Percentiles rank a stretch among this genome's conserved stretches.
Evolutionary conservation across 2,797 vertebrate genomes (phyloP).

Genomic region (Gymnocypris eckloni): DNA sequence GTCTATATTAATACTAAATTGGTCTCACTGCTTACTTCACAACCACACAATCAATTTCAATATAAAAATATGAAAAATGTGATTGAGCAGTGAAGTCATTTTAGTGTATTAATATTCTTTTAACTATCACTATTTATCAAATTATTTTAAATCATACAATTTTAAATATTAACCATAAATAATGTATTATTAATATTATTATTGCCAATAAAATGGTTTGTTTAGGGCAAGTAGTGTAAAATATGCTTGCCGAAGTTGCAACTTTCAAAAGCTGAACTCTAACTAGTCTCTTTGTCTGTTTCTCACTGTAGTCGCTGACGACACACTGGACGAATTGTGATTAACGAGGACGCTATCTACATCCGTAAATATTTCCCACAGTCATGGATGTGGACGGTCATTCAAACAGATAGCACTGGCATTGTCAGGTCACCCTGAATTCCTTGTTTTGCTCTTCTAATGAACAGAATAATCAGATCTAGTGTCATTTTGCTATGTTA

Average conservation of each 20-base stretch:
- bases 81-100: background rate
- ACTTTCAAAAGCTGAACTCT: background rate
- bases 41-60: background rate
- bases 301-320: slow-evolving; percentile 18
- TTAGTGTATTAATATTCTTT: background rate
- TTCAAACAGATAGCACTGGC: slow-evolving; percentile 60
- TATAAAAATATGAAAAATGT: background rate
- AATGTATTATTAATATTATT: background rate
- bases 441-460: background rate
- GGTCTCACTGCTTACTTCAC: background rate
- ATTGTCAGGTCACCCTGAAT: slow-evolving; percentile 63
- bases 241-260: background rate
- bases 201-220: background rate
- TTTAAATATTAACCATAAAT: background rate
- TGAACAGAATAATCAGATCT: background rate
- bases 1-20: background rate
- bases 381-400: slow-evolving; percentile 74
- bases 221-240: background rate
- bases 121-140: background rate
- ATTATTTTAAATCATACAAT: background rate
- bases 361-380: slow-evolving; percentile 75
- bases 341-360: slow-evolving; percentile 62
- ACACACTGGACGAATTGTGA: slow-evolving; percentile 54
- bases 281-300: background rate
- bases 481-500: background rate